Base-by-base conservation (phyloP, 2,888 invertebrate genomes). In the Ernsta delagoae region DNA sequence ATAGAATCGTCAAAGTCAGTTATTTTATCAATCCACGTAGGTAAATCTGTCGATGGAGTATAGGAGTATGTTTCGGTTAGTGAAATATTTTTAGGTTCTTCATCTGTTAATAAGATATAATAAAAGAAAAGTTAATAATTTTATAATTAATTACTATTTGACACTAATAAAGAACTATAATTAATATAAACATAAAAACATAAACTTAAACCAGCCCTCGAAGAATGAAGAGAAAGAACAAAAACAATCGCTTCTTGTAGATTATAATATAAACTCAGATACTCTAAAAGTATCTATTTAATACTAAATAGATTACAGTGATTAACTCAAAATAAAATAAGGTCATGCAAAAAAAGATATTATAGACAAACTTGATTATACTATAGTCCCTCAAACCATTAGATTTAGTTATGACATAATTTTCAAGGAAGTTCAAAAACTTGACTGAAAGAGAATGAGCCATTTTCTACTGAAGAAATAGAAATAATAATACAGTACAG, bases 61-160 rank as follows among this genome's bases (percentile, higher is more conserved):
- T 87, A 83, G 80, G 80, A 81, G 85, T 84, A 77, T 81, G 83
- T 88, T 87, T 91, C 92, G 77, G 90, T 92, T 92, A 93, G 89
- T 92, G 87, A 86, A 86, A 88, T 75, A 89, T 85, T 83, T 88
- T 87, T 89, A 89, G 88, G 86, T 84, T 85, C 84, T 80, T 86
- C 91, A 93, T 92, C 93, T 93, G 93, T 93, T 93, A 92, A 92
- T 91, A 76, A 87, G 90, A 90, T 81, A 81, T 77, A 88, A 89
- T 82, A 89, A 86, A 71, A 83, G 34, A 83, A 64, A 59, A n/a
- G 70, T 70, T 70, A 70, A 79, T 70, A 53, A 64, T 59, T 60
- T 45, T 59, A 62, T 45, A 41, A 41, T 45, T 59, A 53, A 53
- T 24, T 54, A 31, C 31, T 31, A 31, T 31, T 43, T 59, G 36